Base-by-base conservation (phyloP, 2,797 vertebrate species). In the Enteromius paludinosus region DNA sequence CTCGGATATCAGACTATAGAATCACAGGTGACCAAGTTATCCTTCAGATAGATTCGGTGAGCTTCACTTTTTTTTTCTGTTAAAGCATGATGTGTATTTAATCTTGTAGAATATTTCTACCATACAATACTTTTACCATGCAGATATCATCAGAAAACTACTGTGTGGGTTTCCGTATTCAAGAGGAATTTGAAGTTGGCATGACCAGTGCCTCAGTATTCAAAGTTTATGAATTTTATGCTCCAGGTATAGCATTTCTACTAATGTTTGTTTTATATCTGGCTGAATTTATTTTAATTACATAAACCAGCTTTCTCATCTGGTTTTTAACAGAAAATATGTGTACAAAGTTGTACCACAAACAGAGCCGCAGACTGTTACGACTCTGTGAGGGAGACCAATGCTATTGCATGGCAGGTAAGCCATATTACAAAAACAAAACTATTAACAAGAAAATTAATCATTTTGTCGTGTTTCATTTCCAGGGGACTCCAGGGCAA, bases 361-460 rank as follows among this genome's bases (percentile, higher is more conserved):
- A 89, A 8, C 83, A 94, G 89, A 90, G 94, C 25, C 92, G 93
- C 83, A 93, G 88, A 18, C 93, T 98, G 35, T 91, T 96, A 88
- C 93, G 89, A 73, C 90, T 97, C 72, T 99, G 98, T 89, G 92
- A 95, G 86, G 96, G 88, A 28, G 86, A 91, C 0, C 84, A 94
- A 18, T 99, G 98, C 90, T 95, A 94, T 83, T 99, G 97, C 86
- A 94, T 98, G 90, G 94, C 95, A 95, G 97, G 98, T 98, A 94
- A 92, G 30, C n/a, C 52, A 47, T 1, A 25, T 76, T 2, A 38
- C 5, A 7, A 5, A 69, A 70, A 43, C 1, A 7, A 43, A 54
- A 54, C n/a, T 12, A 28, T 14, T 54, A 18, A 4, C 30, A 35
- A 54, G 4, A 33, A 72, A 47, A 69, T 23, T 5, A 25, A 49